Evolutionary conservation across 2,888 invertebrate species (phyloP).

Genomic region (Phytoseiulus persimilis): DNA sequence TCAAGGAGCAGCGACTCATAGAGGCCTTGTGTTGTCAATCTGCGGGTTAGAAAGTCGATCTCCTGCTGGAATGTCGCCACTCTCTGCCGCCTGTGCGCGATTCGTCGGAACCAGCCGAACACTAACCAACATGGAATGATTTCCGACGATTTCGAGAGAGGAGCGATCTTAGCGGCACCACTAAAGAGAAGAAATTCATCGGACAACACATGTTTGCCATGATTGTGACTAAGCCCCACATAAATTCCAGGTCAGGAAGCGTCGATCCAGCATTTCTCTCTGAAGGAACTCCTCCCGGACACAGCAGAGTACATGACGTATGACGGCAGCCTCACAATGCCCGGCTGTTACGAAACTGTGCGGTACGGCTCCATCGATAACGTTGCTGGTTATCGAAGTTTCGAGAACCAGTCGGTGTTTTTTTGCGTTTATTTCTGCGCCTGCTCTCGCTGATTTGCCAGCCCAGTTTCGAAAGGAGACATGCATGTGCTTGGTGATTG

Average conservation of each 20-base stretch:
- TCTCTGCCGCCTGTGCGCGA: too few relatives aligned
- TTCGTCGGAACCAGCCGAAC: too few relatives aligned
- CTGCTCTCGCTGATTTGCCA: background rate
- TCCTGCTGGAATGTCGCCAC: too few relatives aligned
- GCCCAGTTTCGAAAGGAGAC: background rate
- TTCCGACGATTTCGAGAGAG: too few relatives aligned
- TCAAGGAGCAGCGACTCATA: too few relatives aligned
- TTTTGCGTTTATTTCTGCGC: background rate
- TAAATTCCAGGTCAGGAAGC: slow-evolving; percentile 68
- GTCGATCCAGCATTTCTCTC: slow-evolving; percentile 72
- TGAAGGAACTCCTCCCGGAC: slow-evolving; percentile 77
- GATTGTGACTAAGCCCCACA: too few relatives aligned
- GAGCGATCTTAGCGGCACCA: too few relatives aligned
- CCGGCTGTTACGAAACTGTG: slow-evolving; percentile 95
- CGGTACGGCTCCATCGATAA: background rate
- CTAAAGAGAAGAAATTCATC: too few relatives aligned
- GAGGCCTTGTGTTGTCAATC: too few relatives aligned
- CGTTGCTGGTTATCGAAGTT: background rate
- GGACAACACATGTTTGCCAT: too few relatives aligned
- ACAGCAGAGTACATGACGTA: slow-evolving; percentile 96
- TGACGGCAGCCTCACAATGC: slow-evolving; percentile 90
- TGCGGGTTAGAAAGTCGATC: too few relatives aligned
- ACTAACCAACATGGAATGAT: too few relatives aligned
- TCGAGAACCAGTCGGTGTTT: background rate
- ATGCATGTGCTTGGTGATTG: background rate